These are phyloP conservation scores for Regulus satrapa DNA, from an alignment of 2,113 vertebrate species.

Conservation along the genomic window DNA sequence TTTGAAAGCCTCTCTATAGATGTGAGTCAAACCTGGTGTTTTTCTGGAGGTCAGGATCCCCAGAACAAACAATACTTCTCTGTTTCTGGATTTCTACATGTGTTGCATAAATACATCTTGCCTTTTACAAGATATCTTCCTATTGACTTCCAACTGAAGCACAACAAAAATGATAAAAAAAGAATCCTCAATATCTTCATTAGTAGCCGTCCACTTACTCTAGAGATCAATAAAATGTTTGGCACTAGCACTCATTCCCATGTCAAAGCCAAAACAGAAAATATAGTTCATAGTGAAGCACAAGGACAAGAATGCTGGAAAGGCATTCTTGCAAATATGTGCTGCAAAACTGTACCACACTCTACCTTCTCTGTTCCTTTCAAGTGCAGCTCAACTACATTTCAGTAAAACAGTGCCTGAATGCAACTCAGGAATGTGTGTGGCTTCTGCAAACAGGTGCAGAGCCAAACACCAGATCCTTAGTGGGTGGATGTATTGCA, in stretches of 20 bases:
- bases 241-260: neutral
- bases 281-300: neutral
- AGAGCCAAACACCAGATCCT: neutral
- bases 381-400: conserved; percentile 4
- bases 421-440: neutral
- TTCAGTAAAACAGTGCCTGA: conserved; percentile 3
- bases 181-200: neutral
- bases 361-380: conserved; percentile 17
- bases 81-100: too few species aligned
- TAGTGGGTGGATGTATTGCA: neutral
- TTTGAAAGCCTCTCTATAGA: too few species aligned
- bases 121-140: conserved; percentile 29
- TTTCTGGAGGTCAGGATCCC: too few species aligned
- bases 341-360: neutral
- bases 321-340: conserved; percentile 26
- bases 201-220: neutral
- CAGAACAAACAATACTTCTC: too few species aligned
- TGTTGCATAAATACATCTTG: neutral
- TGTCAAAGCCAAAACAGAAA: conserved; percentile 59
- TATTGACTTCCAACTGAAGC: neutral
- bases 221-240: conserved; percentile 38
- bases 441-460: neutral
- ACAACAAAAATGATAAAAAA: conserved; percentile 9
- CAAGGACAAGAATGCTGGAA: conserved; percentile 17
- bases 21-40: too few species aligned